Percentiles rank a stretch among this genome's conserved stretches.
phyloP scores from a whole-genome alignment of 2,888 invertebrate genomes.

The Papilio gigon region DNA sequence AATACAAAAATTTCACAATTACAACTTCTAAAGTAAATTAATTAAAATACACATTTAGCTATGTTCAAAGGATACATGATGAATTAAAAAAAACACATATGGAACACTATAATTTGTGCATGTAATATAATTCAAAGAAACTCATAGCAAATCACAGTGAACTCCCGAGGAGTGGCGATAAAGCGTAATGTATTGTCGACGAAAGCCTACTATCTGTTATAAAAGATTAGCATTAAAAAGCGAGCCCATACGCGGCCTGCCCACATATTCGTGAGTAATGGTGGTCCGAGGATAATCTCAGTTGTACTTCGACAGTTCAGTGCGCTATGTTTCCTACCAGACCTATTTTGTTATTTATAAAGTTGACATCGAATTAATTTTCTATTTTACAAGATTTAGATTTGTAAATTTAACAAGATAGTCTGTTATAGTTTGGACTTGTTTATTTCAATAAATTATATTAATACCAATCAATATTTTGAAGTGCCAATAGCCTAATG shows the following conservation, averaged over 20 bases:
- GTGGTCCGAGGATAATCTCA: conserved; percentile 50
- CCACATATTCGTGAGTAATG: conserved; percentile 53
- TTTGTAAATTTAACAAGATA: conserved; percentile 33
- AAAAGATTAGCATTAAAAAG: conserved; percentile 70
- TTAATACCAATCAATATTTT: not conserved
- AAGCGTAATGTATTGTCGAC: conserved; percentile 53
- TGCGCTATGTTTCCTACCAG: conserved; percentile 46
- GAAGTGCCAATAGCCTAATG: no score
- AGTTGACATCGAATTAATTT: conserved; percentile 14
- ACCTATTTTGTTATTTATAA: conserved; percentile 33
- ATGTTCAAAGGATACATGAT: no score
- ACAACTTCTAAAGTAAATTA: no score
- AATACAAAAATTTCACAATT: no score
- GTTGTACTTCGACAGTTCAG: conserved; percentile 50
- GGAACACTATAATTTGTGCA: no score
- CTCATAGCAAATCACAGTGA: conserved; percentile 15
- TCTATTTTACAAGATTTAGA: conserved; percentile 26
- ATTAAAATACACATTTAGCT: no score
- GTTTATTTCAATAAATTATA: not conserved
- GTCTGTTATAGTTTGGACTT: not conserved
- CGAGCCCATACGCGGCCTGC: conserved; percentile 43
- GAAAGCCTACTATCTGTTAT: conserved; percentile 66
- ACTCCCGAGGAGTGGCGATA: conserved; percentile 46
- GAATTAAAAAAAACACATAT: no score
- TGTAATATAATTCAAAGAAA: conserved; percentile 34